Conservation (phyloP, 2,888 invertebrate genomes). For the Drosophila helvetica region DNA sequence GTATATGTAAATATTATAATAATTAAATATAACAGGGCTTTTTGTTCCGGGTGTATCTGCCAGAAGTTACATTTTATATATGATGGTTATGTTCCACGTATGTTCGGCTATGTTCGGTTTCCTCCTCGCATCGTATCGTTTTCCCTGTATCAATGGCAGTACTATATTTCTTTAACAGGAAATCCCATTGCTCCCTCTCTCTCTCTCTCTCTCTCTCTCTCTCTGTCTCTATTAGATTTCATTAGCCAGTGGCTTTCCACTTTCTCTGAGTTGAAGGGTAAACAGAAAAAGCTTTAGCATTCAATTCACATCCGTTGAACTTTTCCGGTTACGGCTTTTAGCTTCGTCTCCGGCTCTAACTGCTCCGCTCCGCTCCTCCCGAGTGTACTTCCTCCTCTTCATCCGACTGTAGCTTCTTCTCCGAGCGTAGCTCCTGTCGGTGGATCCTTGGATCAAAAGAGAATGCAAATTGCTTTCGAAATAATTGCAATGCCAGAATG, state of each 20-base stretch:
- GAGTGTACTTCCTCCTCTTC: background rate
- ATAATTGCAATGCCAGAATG: slow-evolving; percentile 31
- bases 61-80: too few relatives aligned
- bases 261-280: background rate
- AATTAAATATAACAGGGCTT: too few relatives aligned
- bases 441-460: background rate
- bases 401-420: background rate
- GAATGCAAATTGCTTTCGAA: slow-evolving; percentile 44
- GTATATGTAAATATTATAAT: too few relatives aligned
- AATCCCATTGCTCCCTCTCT: background rate
- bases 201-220: background rate
- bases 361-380: background rate
- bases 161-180: background rate
- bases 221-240: background rate
- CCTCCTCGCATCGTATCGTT: background rate
- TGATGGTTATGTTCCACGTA: too few relatives aligned
- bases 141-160: background rate
- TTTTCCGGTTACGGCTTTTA: background rate
- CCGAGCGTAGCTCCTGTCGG: background rate
- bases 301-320: background rate
- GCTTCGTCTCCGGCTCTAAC: background rate
- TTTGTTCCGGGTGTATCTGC: too few relatives aligned
- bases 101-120: background rate
- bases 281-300: background rate
- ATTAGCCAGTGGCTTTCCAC: slow-evolving; percentile 1